Base-by-base conservation (phyloP, 2,888 invertebrate genomes). In the Pyrrhopygopsis socrates region DNA sequence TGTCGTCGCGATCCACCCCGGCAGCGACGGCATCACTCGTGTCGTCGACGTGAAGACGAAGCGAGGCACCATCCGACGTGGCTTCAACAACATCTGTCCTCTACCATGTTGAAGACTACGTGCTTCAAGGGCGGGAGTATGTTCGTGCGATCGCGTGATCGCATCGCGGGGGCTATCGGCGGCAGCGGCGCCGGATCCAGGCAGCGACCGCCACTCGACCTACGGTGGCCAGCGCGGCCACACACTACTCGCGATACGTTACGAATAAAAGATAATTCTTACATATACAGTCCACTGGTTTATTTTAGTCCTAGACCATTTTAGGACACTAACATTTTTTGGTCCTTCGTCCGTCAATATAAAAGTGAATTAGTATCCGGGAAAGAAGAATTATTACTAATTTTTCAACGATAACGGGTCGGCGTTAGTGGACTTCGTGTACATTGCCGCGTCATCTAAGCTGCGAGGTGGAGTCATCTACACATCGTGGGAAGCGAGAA, bases 121-220 rank as follows among this genome's bases (percentile, higher is more conserved):
- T 38, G n/a, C 75, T 75, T 63, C 63, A 75, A 75, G 24, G 24
- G 20, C 18, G 75, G 75, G 41, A 75, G 41, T 38, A 74, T 74
- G 58, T 74, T 75, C 71, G 11, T n/a, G 71, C 34, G 34, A 34
- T 8, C 34, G 34, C 5, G 34, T 11, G 34, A 34, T 8, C 34
- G 34, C 5, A 11, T 11, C 15, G 70, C 27, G 70, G 18, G 70
- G 15, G 45, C 27, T 18, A 45, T 45, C 45, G 45, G 15, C 15
- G 45, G 1, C 18, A 18, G 15, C 45, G 18, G 45, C 15, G 2
- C 1, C 1, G 9, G 45, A 18, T 1, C 1, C 1, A 1, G 45
- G 18, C 45, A 45, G 45, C 45, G 15, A 18, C 18, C 45, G 45
- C 45, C 45, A 45, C 18, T 45, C 45, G 18, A 18, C 18, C 45